Evolutionary conservation across 1,140 invertebrate species (phyloP), one percentile per base, ranked within the genome.

Genomic region (Drosophila arizonae): DNA sequence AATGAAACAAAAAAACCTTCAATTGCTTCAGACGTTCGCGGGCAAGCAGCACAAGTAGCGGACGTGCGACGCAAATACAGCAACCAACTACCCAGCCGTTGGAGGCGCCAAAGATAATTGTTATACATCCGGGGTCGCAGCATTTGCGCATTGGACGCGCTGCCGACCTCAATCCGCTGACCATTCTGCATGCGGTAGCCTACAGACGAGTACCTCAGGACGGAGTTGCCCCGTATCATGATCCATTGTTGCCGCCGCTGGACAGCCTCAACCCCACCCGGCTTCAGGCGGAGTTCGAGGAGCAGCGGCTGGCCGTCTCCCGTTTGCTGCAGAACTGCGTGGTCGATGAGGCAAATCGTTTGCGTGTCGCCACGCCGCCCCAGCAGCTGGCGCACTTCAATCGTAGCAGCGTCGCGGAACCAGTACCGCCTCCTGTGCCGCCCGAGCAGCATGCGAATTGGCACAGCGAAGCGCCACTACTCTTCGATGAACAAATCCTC

Each of bases 121-220:
- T 99, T n/a, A 97, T 99, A 52, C 97, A 99, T 91, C 97, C 98
- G 57, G 98, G 98, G 8, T 99, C 98, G 0, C 94, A 96, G 52
- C 95, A 97, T 90, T 93, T 99, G 13, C 92, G 97, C 54, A 97
- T 99, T 84, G 97, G 97, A 3, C 92, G 96, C 89, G 97, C 97
- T 6, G 97, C 96, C 0, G 97, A 99, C 92, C 92, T 97, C 2
- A 95, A 96, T 91, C 98, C 98, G 33, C 93, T 96, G 45, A 96
- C 95, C 11, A 93, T 98, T 48, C 93, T 98, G 11, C 97, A 99
- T 92, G 97, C 96, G 30, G 95, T 99, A 56, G 97, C 97, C 1
- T 94, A 96, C 67, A 91, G 94, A 57, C 91, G 92, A n/a, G 11
- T 8, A 10, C 8, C 6, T 9, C 87, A 92, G 0, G 95, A 93